Conservation (phyloP, 2,113 vertebrate genomes). For the Forbesichthys agassizii region DNA sequence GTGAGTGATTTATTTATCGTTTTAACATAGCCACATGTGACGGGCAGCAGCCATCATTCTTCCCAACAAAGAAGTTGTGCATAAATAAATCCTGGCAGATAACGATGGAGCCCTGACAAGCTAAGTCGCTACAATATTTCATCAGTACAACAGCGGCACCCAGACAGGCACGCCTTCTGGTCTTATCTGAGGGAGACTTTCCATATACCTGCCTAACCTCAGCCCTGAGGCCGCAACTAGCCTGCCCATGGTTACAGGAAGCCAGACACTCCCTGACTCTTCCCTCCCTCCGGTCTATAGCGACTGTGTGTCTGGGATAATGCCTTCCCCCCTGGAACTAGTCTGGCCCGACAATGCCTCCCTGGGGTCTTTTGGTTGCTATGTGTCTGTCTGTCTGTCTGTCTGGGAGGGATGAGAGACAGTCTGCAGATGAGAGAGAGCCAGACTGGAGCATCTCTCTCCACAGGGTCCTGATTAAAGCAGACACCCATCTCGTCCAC, state of each 20-base stretch:
- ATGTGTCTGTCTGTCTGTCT: constrained; percentile 9
- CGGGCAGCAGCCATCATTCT: constrained; percentile 24
- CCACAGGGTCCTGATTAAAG: too few relatives aligned
- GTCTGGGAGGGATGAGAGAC: constrained; percentile 31
- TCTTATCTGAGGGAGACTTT: constrained; percentile 42
- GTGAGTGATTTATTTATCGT: constrained; percentile 13
- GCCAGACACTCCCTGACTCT: constrained; percentile 42
- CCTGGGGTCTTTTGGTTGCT: constrained; percentile 35
- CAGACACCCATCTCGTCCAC: too few relatives aligned
- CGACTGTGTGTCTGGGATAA: constrained; percentile 38
- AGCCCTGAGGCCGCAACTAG: constrained; percentile 42
- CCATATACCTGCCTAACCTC: constrained; percentile 51
- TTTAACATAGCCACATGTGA: constrained; percentile 27
- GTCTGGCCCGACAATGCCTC: constrained; percentile 22
- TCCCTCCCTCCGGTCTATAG: constrained; percentile 42
- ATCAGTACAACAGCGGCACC: constrained; percentile 6
- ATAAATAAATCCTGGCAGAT: constrained; percentile 48
- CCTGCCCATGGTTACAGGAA: constrained; percentile 53
- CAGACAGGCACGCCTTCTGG: constrained; percentile 17
- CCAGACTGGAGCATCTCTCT: constrained; percentile 43
- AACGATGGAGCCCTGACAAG: constrained; percentile 48
- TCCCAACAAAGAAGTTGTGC: constrained; percentile 26
- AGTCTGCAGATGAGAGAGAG: constrained; percentile 13
- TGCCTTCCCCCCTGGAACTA: not conserved
- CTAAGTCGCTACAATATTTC: constrained; percentile 15